These are phyloP conservation scores for Dipodomys ordii DNA, from an alignment of 2,113 vertebrate genomes.

Conservation along the genomic window DNA sequence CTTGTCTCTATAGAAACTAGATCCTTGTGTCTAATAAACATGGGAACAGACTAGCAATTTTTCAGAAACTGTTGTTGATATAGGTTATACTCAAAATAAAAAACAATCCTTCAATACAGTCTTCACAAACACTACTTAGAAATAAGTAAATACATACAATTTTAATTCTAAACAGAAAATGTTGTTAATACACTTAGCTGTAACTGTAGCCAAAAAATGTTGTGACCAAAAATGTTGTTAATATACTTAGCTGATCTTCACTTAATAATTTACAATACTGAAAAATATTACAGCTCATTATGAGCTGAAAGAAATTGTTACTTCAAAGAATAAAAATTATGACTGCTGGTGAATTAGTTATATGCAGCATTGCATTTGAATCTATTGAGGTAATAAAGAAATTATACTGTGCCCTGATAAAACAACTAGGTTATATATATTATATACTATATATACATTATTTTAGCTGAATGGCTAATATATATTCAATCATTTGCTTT, in stretches of 20 bases:
- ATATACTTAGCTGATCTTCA: slow-evolving; percentile 22
- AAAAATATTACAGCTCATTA: slow-evolving; percentile 19
- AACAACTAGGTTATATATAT: background rate
- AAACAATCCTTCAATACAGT: background rate
- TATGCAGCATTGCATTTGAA: background rate
- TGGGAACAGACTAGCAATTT: background rate
- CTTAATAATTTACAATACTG: background rate
- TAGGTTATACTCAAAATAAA: slow-evolving; percentile 35
- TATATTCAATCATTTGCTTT: background rate
- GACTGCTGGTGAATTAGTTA: slow-evolving; percentile 28
- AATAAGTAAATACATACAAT: background rate
- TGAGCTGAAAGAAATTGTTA: slow-evolving; percentile 1
- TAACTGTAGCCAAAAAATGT: background rate
- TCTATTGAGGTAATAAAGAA: slow-evolving; percentile 17
- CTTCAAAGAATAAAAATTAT: slow-evolving; percentile 55
- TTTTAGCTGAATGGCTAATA: too few species aligned
- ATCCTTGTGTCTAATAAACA: slow-evolving; percentile 14
- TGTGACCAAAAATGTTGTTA: background rate
- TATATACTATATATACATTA: too few species aligned
- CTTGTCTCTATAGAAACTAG: slow-evolving; percentile 11
- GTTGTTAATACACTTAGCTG: slow-evolving; percentile 4
- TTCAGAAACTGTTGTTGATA: slow-evolving; percentile 43
- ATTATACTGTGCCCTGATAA: background rate
- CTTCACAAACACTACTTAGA: background rate
- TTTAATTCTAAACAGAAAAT: background rate